These are phyloP conservation scores for Tichodroma muraria DNA, from an alignment of 2,113 vertebrate genomes.

Conservation along the genomic window DNA sequence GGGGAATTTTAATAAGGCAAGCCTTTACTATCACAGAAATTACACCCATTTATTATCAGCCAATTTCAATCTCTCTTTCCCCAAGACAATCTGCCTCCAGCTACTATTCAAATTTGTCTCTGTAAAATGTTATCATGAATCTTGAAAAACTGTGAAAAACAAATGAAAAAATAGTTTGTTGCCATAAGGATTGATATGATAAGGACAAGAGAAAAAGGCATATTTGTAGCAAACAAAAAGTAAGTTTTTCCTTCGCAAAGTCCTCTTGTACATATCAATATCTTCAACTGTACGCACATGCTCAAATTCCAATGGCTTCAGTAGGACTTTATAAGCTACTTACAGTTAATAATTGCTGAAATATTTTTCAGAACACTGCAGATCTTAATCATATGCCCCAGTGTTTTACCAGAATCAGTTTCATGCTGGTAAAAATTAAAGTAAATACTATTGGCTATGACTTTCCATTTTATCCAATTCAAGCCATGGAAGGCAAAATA, in stretches of 20 bases:
- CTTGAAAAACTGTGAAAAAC: not conserved
- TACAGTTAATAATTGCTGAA: not conserved
- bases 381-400: not conserved
- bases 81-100: constrained; percentile 48
- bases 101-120: constrained; percentile 44
- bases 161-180: not conserved
- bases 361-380: not conserved
- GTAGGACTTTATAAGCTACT: not conserved
- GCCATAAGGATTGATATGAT: not conserved
- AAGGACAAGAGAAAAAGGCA: not conserved
- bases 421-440: not conserved
- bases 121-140: not conserved
- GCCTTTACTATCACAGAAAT: not conserved
- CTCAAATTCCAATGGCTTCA: not conserved
- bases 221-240: not conserved
- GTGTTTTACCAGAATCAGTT: not conserved
- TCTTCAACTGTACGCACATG: not conserved
- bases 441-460: not conserved
- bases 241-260: not conserved
- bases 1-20: constrained; percentile 21
- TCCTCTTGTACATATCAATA: not conserved
- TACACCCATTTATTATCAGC: constrained; percentile 39
- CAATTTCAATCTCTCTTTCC: constrained; percentile 41
- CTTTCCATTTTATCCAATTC: not conserved
- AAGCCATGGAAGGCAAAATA: not conserved